These are phyloP conservation scores for Catharus ustulatus DNA, from an alignment of 2,797 vertebrate species.

Conservation along the genomic window DNA sequence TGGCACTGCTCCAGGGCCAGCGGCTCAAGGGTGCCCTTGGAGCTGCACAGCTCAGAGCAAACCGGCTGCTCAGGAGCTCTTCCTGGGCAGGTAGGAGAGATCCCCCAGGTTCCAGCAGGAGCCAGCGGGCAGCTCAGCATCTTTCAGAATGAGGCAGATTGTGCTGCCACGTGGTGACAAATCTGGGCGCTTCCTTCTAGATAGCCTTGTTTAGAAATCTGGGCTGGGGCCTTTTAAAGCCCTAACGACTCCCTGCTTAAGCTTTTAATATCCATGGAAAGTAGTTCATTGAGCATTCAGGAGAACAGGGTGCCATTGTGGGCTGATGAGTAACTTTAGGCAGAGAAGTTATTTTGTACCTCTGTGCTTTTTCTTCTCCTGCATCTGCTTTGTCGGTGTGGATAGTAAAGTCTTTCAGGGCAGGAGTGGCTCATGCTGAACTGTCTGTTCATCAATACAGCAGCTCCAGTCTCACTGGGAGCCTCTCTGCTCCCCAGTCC, in stretches of 20 bases:
- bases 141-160: not conserved
- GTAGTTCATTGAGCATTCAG: not conserved
- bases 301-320: slow-evolving; percentile 3
- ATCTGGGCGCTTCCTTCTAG: not conserved
- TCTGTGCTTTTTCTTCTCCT: not conserved
- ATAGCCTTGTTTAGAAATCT: slow-evolving; percentile 34
- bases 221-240: slow-evolving; percentile 28
- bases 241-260: not conserved
- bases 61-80: not conserved
- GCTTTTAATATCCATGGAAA: slow-evolving; percentile 33
- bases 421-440: not conserved
- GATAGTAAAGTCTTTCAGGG: not conserved
- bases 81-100: not conserved
- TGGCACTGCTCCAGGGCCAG: not conserved
- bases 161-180: not conserved
- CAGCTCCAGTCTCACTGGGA: not conserved
- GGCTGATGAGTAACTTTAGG: slow-evolving; percentile 1
- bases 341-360: not conserved
- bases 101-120: fast-evolving
- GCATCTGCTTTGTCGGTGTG: not conserved
- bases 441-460: not conserved
- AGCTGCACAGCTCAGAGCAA: not conserved
- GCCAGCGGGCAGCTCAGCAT: not conserved
- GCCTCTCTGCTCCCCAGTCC: not conserved
- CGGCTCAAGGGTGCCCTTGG: not conserved